Evolutionary conservation across 2,797 vertebrate species (phyloP), one percentile per base, ranked within the genome.

Genomic region (Antennarius maculatus): DNA sequence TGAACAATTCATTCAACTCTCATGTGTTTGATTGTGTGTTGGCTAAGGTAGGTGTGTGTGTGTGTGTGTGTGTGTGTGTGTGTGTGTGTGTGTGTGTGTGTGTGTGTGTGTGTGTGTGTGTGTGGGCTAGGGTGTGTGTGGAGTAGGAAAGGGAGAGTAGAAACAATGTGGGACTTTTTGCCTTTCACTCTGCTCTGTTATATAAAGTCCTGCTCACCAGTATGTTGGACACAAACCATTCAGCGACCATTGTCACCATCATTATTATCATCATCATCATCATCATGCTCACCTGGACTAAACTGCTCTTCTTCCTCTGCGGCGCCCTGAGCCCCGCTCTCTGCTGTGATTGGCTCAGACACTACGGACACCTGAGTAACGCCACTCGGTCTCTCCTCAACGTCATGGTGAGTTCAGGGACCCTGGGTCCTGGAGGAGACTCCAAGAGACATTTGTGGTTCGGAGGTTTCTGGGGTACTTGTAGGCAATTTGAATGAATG

Each of bases 311-410:
- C 47, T 0, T 84, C 43, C 45, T 86, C 45, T 45, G 46, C 34
- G 13, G 43, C 31, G 0, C 34, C 50, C 17, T 79, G 34, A 46
- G 8, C 9, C 1, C 63, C 2, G 66, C 29, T 0, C 64, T 76
- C 37, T 37, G 74, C 80, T 86, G 85, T 67, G 67, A 84, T 67
- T 86, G 84, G 79, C 76, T 88, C 5, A 16, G 0, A 14, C 28
- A 28, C 5, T 77, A 76, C 11, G 23, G 6, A 7, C 18, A 47
- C 48, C 52, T 66, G 2, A 85, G 65, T 61, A 74, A 67, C 61
- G 1, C 2, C 1, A 46, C 77, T 11, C 27, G 66, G 61, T 15
- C 0, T 3, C 34, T 67, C 3, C 2, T 84, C 7, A 2, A 17
- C 7, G 1, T 0, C 31, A 78, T 84, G 84, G 86, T 86, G 64